These are phyloP conservation scores for Egretta garzetta DNA, from an alignment of 2,113 vertebrate genomes.

Conservation along the genomic window DNA sequence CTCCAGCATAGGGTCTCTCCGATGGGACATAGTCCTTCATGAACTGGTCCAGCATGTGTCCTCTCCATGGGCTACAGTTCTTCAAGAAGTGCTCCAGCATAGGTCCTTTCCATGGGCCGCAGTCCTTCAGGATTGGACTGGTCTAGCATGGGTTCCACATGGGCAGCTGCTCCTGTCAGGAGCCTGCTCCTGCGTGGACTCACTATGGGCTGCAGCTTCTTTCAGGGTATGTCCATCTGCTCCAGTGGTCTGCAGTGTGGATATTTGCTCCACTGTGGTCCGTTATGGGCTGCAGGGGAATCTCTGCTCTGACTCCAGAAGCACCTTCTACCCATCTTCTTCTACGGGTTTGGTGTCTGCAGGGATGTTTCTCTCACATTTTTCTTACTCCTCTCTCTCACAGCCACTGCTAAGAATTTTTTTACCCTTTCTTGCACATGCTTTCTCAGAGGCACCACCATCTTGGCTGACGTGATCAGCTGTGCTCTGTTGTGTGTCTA, in stretches of 20 bases:
- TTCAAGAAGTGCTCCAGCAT: not conserved
- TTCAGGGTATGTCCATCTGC: not conserved
- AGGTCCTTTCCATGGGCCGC: not conserved
- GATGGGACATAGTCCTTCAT: not conserved
- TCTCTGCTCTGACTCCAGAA: rapidly evolving
- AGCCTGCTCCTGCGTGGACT: not conserved
- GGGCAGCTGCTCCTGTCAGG: not conserved
- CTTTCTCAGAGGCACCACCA: not conserved
- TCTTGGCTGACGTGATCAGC: not conserved
- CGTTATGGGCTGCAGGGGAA: not conserved
- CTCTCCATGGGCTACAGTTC: not conserved
- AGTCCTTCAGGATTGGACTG: not conserved
- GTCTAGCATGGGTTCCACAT: rapidly evolving
- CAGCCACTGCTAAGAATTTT: not conserved
- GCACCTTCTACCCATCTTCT: not conserved
- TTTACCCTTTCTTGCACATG: not conserved
- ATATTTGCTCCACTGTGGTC: not conserved
- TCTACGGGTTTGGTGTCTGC: not conserved
- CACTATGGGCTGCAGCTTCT: not conserved
- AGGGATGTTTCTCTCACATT: not conserved
- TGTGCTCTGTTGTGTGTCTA: rapidly evolving
- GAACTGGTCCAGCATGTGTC: not conserved
- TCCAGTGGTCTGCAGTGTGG: not conserved
- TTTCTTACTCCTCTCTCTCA: not conserved
- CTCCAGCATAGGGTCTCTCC: not conserved